A percentile compares a stretch with the other conserved stretches of the same genome.
These are phyloP conservation scores for Drosophila carrolli DNA, from an alignment of 1,140 invertebrate species.

Conservation along the genomic window DNA sequence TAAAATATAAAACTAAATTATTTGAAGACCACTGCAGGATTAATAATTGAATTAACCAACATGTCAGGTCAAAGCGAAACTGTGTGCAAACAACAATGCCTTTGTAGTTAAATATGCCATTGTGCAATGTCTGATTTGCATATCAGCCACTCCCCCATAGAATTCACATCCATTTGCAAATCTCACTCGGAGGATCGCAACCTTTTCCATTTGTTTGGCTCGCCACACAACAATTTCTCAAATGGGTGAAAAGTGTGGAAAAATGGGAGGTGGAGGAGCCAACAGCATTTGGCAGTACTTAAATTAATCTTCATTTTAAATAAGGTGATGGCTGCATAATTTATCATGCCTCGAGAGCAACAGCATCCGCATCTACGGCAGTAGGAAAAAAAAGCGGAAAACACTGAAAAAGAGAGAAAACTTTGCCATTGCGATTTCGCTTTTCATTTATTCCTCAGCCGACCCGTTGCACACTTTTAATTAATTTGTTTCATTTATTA, in stretches of 20 bases:
- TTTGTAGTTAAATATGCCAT: conserved; percentile 21
- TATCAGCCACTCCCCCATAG: conserved; percentile 3
- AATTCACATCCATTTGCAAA: conserved; percentile 25
- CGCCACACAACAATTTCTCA: conserved; percentile 42
- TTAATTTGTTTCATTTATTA: conserved; percentile 75
- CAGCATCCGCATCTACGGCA: conserved; percentile 16
- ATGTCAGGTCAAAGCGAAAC: not conserved
- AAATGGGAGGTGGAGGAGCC: not conserved
- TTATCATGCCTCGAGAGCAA: conserved; percentile 42
- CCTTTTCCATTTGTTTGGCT: conserved; percentile 32
- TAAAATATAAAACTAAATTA: not conserved
- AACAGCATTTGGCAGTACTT: conserved; percentile 39
- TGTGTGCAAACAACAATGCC: conserved; percentile 12
- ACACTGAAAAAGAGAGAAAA: conserved; percentile 12
- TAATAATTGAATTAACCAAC: conserved; percentile 13
- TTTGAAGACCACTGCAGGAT: not conserved
- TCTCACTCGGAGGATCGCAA: conserved; percentile 24
- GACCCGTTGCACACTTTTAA: conserved; percentile 70
- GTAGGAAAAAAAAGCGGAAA: conserved; percentile 1
- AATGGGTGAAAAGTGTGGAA: not conserved
- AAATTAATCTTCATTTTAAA: conserved; percentile 74
- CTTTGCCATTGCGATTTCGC: conserved; percentile 42
- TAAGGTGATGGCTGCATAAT: conserved; percentile 57
- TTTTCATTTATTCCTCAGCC: conserved; percentile 68
- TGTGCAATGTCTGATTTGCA: conserved; percentile 30